These are phyloP conservation scores for Heliconius melpomene DNA, from an alignment of 1,140 invertebrate genomes.

Conservation along the genomic window DNA sequence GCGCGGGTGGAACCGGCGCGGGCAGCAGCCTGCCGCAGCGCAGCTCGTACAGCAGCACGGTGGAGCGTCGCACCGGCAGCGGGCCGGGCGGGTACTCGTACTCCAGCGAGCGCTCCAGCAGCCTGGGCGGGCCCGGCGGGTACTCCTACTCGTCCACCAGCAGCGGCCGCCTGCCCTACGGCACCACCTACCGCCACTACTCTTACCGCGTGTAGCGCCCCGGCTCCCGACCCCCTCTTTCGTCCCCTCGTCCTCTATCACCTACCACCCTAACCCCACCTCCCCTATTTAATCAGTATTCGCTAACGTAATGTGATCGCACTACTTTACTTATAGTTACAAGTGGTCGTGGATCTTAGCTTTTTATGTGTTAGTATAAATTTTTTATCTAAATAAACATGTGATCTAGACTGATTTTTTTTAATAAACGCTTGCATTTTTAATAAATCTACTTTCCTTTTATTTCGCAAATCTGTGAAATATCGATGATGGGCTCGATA, in stretches of 20 bases:
- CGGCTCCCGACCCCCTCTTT: conserved; percentile 58
- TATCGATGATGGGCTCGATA: conserved; percentile 69
- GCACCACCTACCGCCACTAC: conserved; percentile 91
- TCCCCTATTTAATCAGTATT: conserved; percentile 74
- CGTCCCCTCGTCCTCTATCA: conserved; percentile 32
- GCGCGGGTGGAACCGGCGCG: conserved; percentile 61
- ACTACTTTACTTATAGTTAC: conserved; percentile 65
- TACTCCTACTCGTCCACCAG: conserved; percentile 90
- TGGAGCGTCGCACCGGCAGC: conserved; percentile 85
- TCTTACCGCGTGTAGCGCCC: conserved; percentile 90
- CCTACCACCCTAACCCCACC: conserved; percentile 35
- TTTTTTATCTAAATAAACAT: conserved; percentile 62
- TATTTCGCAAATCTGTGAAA: conserved; percentile 57
- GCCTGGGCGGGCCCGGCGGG: conserved; percentile 88
- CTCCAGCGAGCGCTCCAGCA: conserved; percentile 86
- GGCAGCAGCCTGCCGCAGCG: conserved; percentile 81
- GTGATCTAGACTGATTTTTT: conserved; percentile 73
- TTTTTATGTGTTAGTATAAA: conserved; percentile 67
- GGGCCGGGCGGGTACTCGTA: conserved; percentile 87
- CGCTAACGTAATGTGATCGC: conserved; percentile 73
- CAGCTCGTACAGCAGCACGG: conserved; percentile 84
- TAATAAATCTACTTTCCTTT: conserved; percentile 58
- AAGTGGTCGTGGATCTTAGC: conserved; percentile 71
- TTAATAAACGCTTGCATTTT: conserved; percentile 78
- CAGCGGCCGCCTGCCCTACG: conserved; percentile 89